A percentile compares a stretch with the other conserved stretches of the same genome.
Evolutionary conservation across 2,113 vertebrate species (phyloP).

Genomic region (Vidua chalybeata): DNA sequence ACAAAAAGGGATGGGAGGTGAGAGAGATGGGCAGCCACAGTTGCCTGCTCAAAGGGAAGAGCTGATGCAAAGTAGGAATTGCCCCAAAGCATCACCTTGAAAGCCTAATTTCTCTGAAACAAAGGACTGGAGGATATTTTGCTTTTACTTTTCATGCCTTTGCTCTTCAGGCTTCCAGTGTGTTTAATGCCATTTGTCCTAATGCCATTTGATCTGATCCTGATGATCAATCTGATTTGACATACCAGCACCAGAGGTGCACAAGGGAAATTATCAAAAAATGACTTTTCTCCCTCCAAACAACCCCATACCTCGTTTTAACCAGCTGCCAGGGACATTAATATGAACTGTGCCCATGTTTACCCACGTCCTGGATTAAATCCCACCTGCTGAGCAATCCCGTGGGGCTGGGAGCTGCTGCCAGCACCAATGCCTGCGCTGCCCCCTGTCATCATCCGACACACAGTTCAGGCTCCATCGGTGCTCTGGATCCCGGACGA

Average conservation of each 20-base stretch:
- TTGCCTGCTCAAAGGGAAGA: background rate
- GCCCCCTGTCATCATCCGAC: background rate
- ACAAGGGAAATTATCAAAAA: background rate
- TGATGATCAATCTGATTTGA: rapidly evolving
- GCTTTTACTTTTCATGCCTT: background rate
- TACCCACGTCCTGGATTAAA: background rate
- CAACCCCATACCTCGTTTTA: background rate
- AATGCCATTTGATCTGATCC: background rate
- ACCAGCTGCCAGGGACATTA: rapidly evolving
- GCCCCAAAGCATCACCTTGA: background rate
- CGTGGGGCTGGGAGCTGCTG: background rate
- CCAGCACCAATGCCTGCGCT: background rate
- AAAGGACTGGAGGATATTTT: background rate
- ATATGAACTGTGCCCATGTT: background rate
- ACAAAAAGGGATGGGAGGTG: rapidly evolving
- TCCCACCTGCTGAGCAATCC: background rate
- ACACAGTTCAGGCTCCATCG: background rate
- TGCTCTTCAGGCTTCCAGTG: background rate
- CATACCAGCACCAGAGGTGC: rapidly evolving
- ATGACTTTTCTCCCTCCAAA: background rate
- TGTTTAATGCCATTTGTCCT: background rate
- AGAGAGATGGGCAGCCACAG: background rate
- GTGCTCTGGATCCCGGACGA: background rate
- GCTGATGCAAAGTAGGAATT: background rate
- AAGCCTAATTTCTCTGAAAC: background rate